Evolutionary conservation across 2,113 vertebrate genomes (phyloP), one percentile per base, ranked within the genome.

Genomic region (Sinocyclocheilus grahami): DNA sequence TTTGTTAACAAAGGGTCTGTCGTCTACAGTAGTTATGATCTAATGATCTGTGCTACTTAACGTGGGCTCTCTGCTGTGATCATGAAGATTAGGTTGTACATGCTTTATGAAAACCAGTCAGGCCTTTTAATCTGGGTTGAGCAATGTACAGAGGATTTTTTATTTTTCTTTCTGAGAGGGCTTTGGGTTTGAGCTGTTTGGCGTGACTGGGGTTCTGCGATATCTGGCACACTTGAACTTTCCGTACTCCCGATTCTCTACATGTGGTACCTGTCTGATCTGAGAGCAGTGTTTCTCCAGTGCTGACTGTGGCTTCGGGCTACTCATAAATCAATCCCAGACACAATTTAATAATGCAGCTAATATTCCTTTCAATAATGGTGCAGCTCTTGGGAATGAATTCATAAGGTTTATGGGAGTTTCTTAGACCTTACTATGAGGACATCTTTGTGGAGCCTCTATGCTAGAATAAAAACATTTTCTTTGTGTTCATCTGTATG

Each of bases 101-200:
- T 39, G 48, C 30, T 58, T 24, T 42, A 37, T n/a, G 67, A 24
- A 83, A 72, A 51, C 4, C 81, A 37, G 20, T 69, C n/a, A 76
- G 53, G 74, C 46, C 22, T 80, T 22, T 75, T 87, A 87, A 82
- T 63, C 46, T 37, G n/a, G 53, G 18, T 74, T 72, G 33, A 84
- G 83, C 87, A 77, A 81, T 90, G 78, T 90, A 77, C 82, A 77
- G 58, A 88, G 87, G 85, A 90, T 89, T 92, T 27, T 39, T 18
- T 20, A 2, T 90, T 74, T 77, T 62, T 71, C 63, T 12, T 24
- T 87, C 83, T 81, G 86, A 90, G 76, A 92, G 92, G 92, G 89
- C 91, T 90, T 76, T 91, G 92, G 92, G 78, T 90, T 88, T 92
- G 90, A 94, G 88, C 92, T 86, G 86, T 91, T 86, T 79, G 88